Evolutionary conservation across 1,140 invertebrate genomes (phyloP).

Genomic region (Drosophila virilis): DNA sequence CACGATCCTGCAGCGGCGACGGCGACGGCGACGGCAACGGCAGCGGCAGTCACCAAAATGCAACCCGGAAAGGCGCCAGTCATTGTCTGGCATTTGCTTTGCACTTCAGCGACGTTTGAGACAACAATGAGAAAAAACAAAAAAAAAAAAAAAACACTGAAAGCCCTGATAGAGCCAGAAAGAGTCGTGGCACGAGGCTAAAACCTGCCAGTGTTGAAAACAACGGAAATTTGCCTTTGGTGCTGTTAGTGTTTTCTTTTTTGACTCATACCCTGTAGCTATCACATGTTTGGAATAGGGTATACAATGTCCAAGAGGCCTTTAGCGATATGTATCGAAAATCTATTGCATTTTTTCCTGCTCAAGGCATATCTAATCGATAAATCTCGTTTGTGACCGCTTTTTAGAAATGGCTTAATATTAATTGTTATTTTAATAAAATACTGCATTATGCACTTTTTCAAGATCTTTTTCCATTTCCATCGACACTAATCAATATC

Average conservation of each 20-base stretch:
- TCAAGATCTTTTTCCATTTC: neutral
- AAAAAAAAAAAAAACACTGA: constrained; percentile 5
- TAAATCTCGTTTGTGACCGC: no score
- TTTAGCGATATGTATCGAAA: no score
- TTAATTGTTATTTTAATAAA: no score
- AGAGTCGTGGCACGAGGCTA: neutral
- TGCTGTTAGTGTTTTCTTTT: constrained; percentile 10
- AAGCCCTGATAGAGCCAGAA: constrained; percentile 7
- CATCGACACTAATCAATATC: neutral
- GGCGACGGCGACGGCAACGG: no score
- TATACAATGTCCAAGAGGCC: neutral
- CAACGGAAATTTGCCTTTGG: constrained; percentile 28
- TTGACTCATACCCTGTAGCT: neutral
- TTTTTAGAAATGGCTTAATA: no score
- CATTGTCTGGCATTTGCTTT: constrained; percentile 50
- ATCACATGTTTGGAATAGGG: neutral
- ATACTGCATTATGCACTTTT: no score
- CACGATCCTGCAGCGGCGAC: constrained; percentile 18
- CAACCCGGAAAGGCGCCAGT: constrained; percentile 40
- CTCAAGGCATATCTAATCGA: no score
- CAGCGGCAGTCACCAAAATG: constrained; percentile 7
- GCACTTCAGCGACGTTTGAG: constrained; percentile 47
- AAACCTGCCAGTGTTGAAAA: constrained; percentile 21
- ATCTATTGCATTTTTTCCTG: no score
- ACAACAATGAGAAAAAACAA: constrained; percentile 28